Evolutionary conservation across 37 sponge, comb jelly and placozoan species (phyloP).

Genomic region (Beroe forskalii): DNA sequence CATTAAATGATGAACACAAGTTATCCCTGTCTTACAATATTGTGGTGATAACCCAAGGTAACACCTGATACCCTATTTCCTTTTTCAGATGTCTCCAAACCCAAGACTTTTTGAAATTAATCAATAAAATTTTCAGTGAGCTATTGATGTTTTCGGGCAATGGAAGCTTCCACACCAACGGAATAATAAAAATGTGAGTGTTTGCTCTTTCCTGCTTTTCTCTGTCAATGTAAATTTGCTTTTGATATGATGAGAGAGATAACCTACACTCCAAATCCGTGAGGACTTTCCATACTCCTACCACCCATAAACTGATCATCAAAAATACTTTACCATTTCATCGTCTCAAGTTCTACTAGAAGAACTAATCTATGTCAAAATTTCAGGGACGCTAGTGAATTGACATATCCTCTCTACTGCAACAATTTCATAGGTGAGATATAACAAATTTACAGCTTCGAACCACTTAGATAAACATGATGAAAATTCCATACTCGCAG

Average conservation of each 20-base stretch:
- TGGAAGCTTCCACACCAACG: no score
- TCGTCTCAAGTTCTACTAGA: no score
- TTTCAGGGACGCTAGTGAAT: no score
- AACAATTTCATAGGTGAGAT: no score
- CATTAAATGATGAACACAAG: constrained; percentile 64
- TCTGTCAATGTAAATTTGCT: background rate
- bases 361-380: no score
- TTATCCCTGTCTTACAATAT: constrained; percentile 61
- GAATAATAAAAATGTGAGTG: no score
- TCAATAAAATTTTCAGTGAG: background rate
- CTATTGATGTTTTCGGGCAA: background rate
- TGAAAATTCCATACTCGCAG: constrained; percentile 57
- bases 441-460: no score
- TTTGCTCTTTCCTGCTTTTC: background rate
- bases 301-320: constrained; percentile 67
- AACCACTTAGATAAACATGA: no score
- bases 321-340: no score
- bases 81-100: background rate
- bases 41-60: constrained; percentile 35
- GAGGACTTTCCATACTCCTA: constrained; percentile 66
- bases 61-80: constrained; percentile 10
- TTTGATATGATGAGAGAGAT: constrained; percentile 59
- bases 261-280: constrained; percentile 43
- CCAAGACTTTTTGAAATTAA: no score
- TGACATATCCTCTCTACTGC: no score